Evolutionary conservation across 2,113 vertebrate genomes (phyloP).

Genomic region (Gambusia holbrooki): DNA sequence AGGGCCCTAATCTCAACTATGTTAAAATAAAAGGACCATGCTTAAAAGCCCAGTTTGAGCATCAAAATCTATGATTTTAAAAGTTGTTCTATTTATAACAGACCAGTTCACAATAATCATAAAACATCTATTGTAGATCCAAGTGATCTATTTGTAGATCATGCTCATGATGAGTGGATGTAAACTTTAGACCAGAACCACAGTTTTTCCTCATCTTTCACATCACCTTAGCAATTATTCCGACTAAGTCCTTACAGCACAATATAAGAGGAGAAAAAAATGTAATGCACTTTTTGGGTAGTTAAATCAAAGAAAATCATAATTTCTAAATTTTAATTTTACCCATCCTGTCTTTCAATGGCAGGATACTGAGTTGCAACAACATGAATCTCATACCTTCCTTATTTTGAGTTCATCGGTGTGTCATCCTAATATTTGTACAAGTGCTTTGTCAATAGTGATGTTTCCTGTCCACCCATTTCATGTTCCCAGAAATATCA

Average conservation of each 20-base stretch:
- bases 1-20: too few species aligned
- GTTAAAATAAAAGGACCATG: too few species aligned
- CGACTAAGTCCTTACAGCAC: neutral
- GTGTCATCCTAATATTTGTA: constrained; percentile 70
- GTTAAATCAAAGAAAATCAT: constrained; percentile 4
- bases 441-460: constrained; percentile 55
- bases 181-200: too few species aligned
- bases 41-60: neutral
- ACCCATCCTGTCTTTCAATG: constrained; percentile 59
- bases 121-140: too few species aligned
- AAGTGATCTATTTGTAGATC: too few species aligned
- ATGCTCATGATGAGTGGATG: too few species aligned
- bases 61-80: neutral
- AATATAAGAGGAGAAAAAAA: neutral
- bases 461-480: constrained; percentile 57
- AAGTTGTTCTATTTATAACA: too few species aligned
- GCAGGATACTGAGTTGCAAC: constrained; percentile 69
- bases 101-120: too few species aligned
- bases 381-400: constrained; percentile 67
- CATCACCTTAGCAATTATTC: neutral
- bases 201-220: too few species aligned
- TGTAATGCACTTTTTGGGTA: neutral
- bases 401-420: constrained; percentile 71
- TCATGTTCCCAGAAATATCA: constrained; percentile 41
- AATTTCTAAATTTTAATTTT: constrained; percentile 23